Conservation (phyloP, 2,888 invertebrate species). For the Lycaena phlaeas region DNA sequence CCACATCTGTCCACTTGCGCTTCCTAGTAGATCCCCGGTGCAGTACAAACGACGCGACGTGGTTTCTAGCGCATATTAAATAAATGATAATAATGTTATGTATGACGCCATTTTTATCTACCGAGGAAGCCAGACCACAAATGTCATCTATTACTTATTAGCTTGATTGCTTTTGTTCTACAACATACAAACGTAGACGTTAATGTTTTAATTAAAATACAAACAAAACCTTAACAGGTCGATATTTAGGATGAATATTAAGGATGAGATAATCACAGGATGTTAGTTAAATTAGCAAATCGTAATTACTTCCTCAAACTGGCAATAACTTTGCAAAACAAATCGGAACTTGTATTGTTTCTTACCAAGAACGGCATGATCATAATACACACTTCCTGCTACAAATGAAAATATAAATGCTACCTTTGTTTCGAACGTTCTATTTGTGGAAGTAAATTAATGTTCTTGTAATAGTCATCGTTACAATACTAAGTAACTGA, state of each 20-base stretch:
- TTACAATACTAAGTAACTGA: background rate
- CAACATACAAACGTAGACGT: too few species aligned
- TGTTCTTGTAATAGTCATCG: background rate
- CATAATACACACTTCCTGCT: slow-evolving; percentile 66
- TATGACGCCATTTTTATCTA: background rate
- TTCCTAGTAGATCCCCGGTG: slow-evolving; percentile 19
- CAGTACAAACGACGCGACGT: slow-evolving; percentile 12
- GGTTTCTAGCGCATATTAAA: background rate
- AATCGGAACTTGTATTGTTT: slow-evolving; percentile 69
- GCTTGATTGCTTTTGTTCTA: background rate
- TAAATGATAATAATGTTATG: background rate
- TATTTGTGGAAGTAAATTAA: background rate
- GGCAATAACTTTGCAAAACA: slow-evolving; percentile 54
- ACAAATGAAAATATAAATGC: slow-evolving; percentile 64
- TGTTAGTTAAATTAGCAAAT: slow-evolving; percentile 25
- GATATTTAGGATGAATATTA: background rate
- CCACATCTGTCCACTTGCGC: slow-evolving; percentile 67
- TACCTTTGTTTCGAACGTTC: slow-evolving; percentile 13
- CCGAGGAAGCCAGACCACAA: background rate
- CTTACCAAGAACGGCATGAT: slow-evolving; percentile 48
- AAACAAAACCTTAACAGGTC: too few species aligned
- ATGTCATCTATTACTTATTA: background rate
- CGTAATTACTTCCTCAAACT: slow-evolving; percentile 58
- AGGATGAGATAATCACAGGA: background rate
- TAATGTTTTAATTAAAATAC: too few species aligned